Evolutionary conservation across 2,888 invertebrate genomes (phyloP).

Genomic region (Ophion slaviceki): DNA sequence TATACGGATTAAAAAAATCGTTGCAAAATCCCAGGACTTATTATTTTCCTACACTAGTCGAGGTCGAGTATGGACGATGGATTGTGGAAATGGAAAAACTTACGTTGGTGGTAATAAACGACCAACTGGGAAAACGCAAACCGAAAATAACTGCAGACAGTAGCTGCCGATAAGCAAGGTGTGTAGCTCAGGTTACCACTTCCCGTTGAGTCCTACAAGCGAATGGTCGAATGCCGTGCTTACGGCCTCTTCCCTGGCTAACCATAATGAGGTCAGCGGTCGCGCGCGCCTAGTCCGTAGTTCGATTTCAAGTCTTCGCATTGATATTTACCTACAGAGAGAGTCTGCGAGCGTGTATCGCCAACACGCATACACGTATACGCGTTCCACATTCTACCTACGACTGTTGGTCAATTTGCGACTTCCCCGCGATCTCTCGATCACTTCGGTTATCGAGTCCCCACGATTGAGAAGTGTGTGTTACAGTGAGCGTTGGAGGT

Average conservation of each 20-base stretch:
- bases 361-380: background rate
- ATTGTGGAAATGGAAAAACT: too few relatives aligned
- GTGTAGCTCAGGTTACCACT: slow-evolving; percentile 12
- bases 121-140: background rate
- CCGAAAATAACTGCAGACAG: background rate
- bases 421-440: slow-evolving; percentile 10
- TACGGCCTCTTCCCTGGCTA: slow-evolving; percentile 10
- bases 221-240: slow-evolving; percentile 11
- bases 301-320: slow-evolving; percentile 18
- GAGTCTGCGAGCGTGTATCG: background rate
- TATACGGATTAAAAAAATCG: too few relatives aligned
- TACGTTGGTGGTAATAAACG: background rate
- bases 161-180: slow-evolving; percentile 5
- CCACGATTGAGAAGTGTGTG: slow-evolving; percentile 33
- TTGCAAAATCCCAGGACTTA: too few relatives aligned
- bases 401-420: slow-evolving; percentile 7
- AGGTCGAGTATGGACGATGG: too few relatives aligned
- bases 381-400: slow-evolving; percentile 31
- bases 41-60: too few relatives aligned
- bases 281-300: background rate
- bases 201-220: slow-evolving; percentile 25
- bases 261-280: slow-evolving; percentile 44
- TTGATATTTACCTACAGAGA: slow-evolving; percentile 9
- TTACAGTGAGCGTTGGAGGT: background rate
- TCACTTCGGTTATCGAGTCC: slow-evolving; percentile 48